Evolutionary conservation across 2,888 invertebrate species (phyloP), one percentile per base, ranked within the genome.

Genomic region (Sericinus montela): DNA sequence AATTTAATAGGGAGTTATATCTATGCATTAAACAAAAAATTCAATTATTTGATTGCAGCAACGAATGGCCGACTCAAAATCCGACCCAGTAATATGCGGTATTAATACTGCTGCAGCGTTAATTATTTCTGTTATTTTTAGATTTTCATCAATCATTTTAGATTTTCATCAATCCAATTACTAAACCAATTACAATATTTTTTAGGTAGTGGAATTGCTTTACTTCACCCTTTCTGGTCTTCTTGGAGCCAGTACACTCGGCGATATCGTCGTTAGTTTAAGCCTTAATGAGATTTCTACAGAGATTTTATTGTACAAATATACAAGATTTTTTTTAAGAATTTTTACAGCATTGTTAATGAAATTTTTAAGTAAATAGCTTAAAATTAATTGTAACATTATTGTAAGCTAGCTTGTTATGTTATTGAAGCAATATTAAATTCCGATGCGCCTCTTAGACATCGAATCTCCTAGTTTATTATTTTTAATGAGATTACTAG

Each of bases 401-500:
- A 23, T n/a, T 41, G 19, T 23, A 30, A 7, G 13, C n/a, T 49
- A 40, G 45, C 38, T 57, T 59, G 57, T 66, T 67, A 52, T 54
- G 63, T 65, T 62, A 56, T 62, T 67, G 60, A 67, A 66, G 69
- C 69, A 73, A 72, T 75, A 69, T 62, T 54, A 55, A 56, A 14
- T 37, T 40, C 14, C 3, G 14, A 49, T 19, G 46, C 55, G 58
- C 63, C 59, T 61, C 56, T 61, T 64, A 66, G 63, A 71, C 69
- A 67, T 72, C 45, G 85, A 84, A 83, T 85, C 83, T 84, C 79
- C 66, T 81, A 81, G 76, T 63, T 76, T 79, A 75, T 59, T 64
- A 55, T 67, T 73, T 60, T 67, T 68, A 64, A 65, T 83, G 87
- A 88, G 87, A 88, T 88, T 88, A 88, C 67, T 88, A 88, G 82